Evolutionary conservation across 2,797 vertebrate genomes (phyloP).

Genomic region (Dermochelys coriacea): DNA sequence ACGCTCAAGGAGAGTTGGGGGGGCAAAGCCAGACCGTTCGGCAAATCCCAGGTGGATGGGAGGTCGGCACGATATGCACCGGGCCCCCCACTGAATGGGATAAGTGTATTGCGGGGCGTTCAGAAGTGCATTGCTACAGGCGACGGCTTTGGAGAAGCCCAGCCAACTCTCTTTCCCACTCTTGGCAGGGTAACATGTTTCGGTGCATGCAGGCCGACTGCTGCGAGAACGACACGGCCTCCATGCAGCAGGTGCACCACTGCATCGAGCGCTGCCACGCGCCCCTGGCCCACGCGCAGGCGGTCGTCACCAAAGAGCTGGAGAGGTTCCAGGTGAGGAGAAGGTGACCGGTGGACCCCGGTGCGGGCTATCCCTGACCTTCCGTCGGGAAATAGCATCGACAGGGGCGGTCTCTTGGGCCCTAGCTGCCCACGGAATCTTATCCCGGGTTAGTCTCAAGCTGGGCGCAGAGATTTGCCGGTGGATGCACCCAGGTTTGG

Average conservation of each 20-base stretch:
- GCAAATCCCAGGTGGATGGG: neutral
- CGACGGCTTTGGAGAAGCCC: neutral
- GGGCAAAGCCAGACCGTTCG: neutral
- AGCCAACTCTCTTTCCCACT: neutral
- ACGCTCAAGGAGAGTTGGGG: too few species aligned
- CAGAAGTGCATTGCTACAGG: too few species aligned
- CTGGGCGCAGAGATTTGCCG: neutral
- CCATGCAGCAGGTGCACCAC: slow-evolving; percentile 92
- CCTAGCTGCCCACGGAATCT: neutral
- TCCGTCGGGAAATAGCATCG: neutral
- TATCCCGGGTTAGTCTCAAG: neutral
- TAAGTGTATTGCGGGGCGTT: neutral
- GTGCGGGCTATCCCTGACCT: neutral
- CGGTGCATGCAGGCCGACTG: slow-evolving; percentile 92
- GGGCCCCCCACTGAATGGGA: neutral
- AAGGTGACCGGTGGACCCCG: neutral
- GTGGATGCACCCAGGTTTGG: neutral
- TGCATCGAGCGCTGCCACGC: slow-evolving; percentile 95
- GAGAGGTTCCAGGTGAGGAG: slow-evolving; percentile 92
- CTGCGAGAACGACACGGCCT: slow-evolving; percentile 85
- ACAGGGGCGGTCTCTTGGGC: neutral
- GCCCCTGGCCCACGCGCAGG: slow-evolving; percentile 91
- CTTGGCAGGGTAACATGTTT: slow-evolving; percentile 90
- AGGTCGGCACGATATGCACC: neutral
- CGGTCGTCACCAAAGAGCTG: slow-evolving; percentile 90